These are phyloP conservation scores for Romanogobio albipinnatus DNA, from an alignment of 2,113 vertebrate genomes.

Conservation along the genomic window DNA sequence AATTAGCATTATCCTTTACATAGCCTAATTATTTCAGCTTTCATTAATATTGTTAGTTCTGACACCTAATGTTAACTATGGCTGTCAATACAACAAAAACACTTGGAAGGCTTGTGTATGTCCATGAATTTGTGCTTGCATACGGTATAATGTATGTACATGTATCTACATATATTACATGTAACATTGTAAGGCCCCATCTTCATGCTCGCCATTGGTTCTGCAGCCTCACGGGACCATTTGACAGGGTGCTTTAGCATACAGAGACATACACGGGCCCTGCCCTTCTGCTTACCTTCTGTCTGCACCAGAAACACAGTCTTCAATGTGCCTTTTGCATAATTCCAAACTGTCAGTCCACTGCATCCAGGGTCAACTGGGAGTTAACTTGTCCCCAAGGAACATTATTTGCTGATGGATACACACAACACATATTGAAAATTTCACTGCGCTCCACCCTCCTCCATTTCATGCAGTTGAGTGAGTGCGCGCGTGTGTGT, in stretches of 20 bases:
- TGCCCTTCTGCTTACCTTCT: conserved; percentile 41
- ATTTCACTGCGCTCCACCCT: neutral
- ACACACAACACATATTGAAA: conserved; percentile 34
- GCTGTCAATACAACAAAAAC: neutral
- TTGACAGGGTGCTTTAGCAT: conserved; percentile 45
- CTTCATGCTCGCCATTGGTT: conserved; percentile 54
- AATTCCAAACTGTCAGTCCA: conserved; percentile 53
- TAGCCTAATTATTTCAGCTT: too few relatives aligned
- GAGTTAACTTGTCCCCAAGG: conserved; percentile 55
- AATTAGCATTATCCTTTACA: too few relatives aligned
- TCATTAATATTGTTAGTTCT: neutral
- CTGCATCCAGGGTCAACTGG: conserved; percentile 57
- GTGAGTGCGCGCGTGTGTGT: neutral
- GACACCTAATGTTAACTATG: neutral
- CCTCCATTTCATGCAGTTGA: neutral
- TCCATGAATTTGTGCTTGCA: conserved; percentile 15
- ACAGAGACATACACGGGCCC: conserved; percentile 20
- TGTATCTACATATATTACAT: conserved; percentile 16
- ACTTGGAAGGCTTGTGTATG: neutral
- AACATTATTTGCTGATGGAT: conserved; percentile 47
- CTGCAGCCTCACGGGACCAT: conserved; percentile 43
- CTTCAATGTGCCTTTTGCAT: conserved; percentile 49
- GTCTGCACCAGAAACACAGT: conserved; percentile 31
- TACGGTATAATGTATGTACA: neutral
- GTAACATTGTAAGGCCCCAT: conserved; percentile 49